Percentiles rank a stretch among this genome's conserved stretches.
Conservation (phyloP, 2,797 vertebrate genomes). For the Xenentodon cancila region DNA sequence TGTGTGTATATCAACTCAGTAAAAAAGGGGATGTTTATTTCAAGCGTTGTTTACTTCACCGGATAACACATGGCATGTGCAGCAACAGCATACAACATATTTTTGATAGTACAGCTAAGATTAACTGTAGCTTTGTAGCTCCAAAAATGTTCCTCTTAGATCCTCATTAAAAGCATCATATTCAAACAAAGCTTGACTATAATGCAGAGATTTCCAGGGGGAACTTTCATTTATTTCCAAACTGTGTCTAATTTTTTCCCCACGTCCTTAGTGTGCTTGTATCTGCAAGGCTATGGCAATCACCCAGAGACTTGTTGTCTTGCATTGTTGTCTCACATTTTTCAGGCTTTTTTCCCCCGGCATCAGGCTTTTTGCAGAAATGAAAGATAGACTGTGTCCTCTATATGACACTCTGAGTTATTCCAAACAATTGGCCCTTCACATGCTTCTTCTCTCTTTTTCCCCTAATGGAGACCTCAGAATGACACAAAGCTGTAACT, state of each 20-base stretch:
- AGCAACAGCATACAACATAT: conserved; percentile 19
- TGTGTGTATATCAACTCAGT: conserved; percentile 44
- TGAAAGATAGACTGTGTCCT: conserved; percentile 29
- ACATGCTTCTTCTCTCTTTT: conserved; percentile 22
- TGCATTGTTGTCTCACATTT: conserved; percentile 47
- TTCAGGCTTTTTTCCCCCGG: conserved; percentile 31
- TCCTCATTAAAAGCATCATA: conserved; percentile 47
- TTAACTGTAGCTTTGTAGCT: conserved; percentile 39
- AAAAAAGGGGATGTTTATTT: conserved; percentile 32
- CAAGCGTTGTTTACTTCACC: conserved; percentile 29
- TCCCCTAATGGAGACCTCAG: conserved; percentile 16
- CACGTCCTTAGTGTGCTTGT: conserved; percentile 24
- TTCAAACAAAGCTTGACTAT: conserved; percentile 48
- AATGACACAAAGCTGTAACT: conserved; percentile 11
- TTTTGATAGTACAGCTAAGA: conserved; percentile 16
- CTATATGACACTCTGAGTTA: conserved; percentile 27
- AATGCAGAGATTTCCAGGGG: conserved; percentile 46
- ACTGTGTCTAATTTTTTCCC: conserved; percentile 19
- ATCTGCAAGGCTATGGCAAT: conserved; percentile 47
- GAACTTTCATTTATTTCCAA: conserved; percentile 32
- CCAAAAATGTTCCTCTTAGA: conserved; percentile 30
- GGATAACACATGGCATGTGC: conserved; percentile 22
- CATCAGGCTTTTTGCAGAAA: conserved; percentile 32
- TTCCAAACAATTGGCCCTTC: conserved; percentile 32
- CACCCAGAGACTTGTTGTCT: conserved; percentile 52